A percentile compares a stretch with the other conserved stretches of the same genome.
These are phyloP conservation scores for Cladorhizidae sp. DNA, from an alignment of 37 sponge, comb jelly and placozoan species.

Conservation along the genomic window DNA sequence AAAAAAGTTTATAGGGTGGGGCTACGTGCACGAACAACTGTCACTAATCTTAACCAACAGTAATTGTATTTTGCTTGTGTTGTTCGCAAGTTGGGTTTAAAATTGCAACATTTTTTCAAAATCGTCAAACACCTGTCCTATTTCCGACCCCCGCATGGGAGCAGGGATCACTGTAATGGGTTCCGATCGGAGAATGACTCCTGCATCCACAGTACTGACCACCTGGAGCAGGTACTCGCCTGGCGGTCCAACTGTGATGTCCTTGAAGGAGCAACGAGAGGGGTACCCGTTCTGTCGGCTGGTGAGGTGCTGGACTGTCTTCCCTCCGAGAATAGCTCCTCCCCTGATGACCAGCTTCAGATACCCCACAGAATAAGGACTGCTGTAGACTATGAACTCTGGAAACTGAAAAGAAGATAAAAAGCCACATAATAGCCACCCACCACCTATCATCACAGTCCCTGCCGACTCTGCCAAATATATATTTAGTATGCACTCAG, in stretches of 20 bases:
- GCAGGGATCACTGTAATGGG: slow-evolving; percentile 63
- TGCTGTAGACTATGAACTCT: slow-evolving; percentile 57
- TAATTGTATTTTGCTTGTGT: background rate
- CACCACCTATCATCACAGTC: background rate
- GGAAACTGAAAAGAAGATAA: slow-evolving; percentile 41
- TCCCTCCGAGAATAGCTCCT: slow-evolving; percentile 54
- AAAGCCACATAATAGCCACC: too few species aligned
- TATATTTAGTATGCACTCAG: too few species aligned
- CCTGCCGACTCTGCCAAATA: background rate
- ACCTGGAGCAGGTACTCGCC: slow-evolving; percentile 72
- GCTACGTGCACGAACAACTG: background rate
- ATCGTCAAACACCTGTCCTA: slow-evolving; percentile 74
- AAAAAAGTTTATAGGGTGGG: background rate
- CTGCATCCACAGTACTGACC: slow-evolving; percentile 36
- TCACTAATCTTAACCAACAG: background rate
- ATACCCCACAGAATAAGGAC: slow-evolving; percentile 43
- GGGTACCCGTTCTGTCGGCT: slow-evolving; percentile 51
- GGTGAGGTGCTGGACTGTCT: slow-evolving; percentile 19
- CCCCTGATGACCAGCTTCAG: slow-evolving; percentile 44
- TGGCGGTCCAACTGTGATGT: slow-evolving; percentile 60
- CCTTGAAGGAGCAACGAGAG: slow-evolving; percentile 66
- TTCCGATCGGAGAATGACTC: slow-evolving; percentile 32
- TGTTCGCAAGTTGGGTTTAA: slow-evolving; percentile 12
- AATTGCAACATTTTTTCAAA: slow-evolving; percentile 73
- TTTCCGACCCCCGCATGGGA: slow-evolving; percentile 58